Evolutionary conservation across 1,140 invertebrate species (phyloP), one percentile per base, ranked within the genome.

Genomic region (Cyphomyrmex costatus): DNA sequence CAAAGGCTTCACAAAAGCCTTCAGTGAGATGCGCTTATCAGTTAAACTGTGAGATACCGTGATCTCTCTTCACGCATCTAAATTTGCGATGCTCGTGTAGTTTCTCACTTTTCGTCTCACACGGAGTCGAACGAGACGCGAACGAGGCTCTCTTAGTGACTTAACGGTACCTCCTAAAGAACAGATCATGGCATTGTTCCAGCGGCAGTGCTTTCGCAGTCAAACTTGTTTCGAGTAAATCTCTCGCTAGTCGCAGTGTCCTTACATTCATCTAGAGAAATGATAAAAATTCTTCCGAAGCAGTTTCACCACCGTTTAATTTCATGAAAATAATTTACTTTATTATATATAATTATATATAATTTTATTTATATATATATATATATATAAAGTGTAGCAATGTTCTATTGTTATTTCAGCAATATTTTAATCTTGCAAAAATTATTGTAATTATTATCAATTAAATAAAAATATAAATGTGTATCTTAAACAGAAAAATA

Each of bases 141-240:
- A 83, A 73, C 68, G 56, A 83, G 68, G 36, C 53, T 74, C 36
- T 83, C 79, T 74, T 60, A 80, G 51, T 60, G 68, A 74, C 79
- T 83, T 83, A 83, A 83, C 79, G 79, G 79, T 83, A 83, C n/a
- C 53, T 74, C 36, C 68, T 83, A 74, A 83, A 83, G 79, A 61
- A 83, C 79, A 83, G 68, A 83, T 83, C 68, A 33, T 73, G 79
- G 79, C 79, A 61, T 83, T 83, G 79, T 83, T 83, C 68, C 79
- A 83, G 53, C 79, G 53, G 36, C 78, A 58, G 24, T 70, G 78
- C 68, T 83, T 83, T 74, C 42, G 53, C 53, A 73, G 53, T 83
- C 36, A 83, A 83, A 74, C 79, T 74, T 46, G 56, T 74, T 74
- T 60, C 79, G 56, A 73, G 79, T 71, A 71, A 83, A 83, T 49